Percentiles rank a stretch among this genome's conserved stretches.
These are phyloP conservation scores for Leucania comma DNA, from an alignment of 2,888 invertebrate species.

Conservation along the genomic window DNA sequence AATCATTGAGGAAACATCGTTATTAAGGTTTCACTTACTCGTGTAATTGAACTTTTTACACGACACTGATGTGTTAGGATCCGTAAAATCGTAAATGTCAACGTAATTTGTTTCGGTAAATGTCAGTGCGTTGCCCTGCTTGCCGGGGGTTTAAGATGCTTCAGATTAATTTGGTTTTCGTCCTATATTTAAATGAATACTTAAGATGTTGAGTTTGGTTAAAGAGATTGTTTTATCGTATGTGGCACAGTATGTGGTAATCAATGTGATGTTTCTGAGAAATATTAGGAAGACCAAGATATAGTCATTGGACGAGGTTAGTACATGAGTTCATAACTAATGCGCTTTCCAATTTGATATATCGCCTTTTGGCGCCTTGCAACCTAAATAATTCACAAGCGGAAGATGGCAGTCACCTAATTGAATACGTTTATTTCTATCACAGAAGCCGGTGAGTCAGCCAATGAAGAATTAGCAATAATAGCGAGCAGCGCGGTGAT, in stretches of 20 bases:
- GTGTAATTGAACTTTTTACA: conserved; percentile 62
- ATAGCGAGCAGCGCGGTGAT: conserved; percentile 40
- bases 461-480: conserved; percentile 59
- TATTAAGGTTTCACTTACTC: conserved; percentile 56
- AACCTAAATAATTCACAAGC: conserved; percentile 33
- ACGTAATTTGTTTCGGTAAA: conserved; percentile 52
- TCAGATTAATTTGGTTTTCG: conserved; percentile 15
- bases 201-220: conserved; percentile 1
- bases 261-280: too few relatives aligned
- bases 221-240: background rate
- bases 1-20: conserved; percentile 56
- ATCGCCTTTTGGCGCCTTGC: conserved; percentile 42
- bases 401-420: conserved; percentile 27
- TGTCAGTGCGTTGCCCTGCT: conserved; percentile 44
- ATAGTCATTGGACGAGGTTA: conserved; percentile 2
- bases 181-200: background rate
- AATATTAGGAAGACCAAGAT: conserved; percentile 4
- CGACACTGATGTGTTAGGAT: conserved; percentile 50
- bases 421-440: conserved; percentile 56
- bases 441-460: conserved; percentile 52
- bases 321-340: conserved; percentile 19
- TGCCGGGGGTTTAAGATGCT: conserved; percentile 7
- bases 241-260: background rate
- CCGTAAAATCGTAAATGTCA: conserved; percentile 56
- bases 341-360: conserved; percentile 26